Conservation (phyloP, 2,113 vertebrate genomes). For the Dasyornis broadbenti region DNA sequence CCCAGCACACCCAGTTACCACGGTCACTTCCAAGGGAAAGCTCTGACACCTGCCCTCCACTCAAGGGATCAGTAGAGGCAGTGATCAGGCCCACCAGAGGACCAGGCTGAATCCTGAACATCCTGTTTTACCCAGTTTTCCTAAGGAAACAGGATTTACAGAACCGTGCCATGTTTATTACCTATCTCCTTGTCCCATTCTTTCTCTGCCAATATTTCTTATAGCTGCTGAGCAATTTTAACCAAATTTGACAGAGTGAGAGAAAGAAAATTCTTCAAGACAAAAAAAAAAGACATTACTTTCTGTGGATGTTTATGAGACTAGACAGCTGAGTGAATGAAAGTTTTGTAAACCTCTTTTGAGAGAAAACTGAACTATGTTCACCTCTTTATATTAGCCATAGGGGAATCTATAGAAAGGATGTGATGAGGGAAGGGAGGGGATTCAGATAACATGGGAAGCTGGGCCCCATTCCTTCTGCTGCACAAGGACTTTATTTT, state of each 20-base stretch:
- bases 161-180: not conserved
- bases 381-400: not conserved
- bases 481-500: not conserved
- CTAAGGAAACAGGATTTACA: not conserved
- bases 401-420: not conserved
- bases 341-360: constrained; percentile 11
- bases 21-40: not conserved
- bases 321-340: constrained; percentile 14
- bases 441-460: not conserved
- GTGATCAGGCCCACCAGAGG: not conserved
- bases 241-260: constrained; percentile 38
- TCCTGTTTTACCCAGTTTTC: not conserved
- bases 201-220: not conserved
- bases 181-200: not conserved
- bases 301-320: not conserved
- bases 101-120: not conserved
- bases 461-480: not conserved
- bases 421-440: not conserved
- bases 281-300: constrained; percentile 9
- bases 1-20: not conserved
- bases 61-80: not conserved
- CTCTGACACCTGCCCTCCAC: not conserved
- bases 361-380: not conserved
- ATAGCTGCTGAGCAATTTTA: not conserved
- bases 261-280: not conserved